A percentile compares a stretch with the other conserved stretches of the same genome.
Conservation (phyloP, 2,797 vertebrate genomes). For the Galagoides demidoff region DNA sequence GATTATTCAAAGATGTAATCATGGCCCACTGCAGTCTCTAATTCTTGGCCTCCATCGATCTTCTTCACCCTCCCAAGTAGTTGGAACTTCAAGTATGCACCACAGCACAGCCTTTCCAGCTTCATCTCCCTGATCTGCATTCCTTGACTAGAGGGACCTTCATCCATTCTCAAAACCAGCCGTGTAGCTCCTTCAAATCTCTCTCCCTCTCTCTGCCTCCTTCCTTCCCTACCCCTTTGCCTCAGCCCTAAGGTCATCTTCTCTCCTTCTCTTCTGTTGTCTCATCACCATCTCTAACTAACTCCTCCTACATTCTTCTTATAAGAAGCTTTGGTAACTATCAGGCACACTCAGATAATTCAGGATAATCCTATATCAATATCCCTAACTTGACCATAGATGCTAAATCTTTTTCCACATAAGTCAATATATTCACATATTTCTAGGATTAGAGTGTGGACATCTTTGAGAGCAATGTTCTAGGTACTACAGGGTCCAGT, state of each 20-base stretch:
- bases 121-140: neutral
- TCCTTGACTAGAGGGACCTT: neutral
- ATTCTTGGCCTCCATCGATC: neutral
- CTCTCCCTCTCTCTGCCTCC: too few species aligned
- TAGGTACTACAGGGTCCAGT: neutral
- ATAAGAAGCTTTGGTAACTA: neutral
- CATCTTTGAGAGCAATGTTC: neutral
- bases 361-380: neutral
- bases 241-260: neutral
- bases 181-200: neutral
- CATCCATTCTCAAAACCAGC: neutral
- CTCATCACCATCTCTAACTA: neutral
- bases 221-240: accelerated
- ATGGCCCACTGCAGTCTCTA: neutral
- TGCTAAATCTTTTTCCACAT: neutral
- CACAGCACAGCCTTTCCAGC: neutral
- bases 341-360: neutral
- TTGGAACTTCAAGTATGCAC: neutral
- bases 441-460: neutral
- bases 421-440: neutral
- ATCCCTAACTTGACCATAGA: neutral
- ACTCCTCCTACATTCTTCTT: neutral
- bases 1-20: neutral
- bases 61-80: neutral
- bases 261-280: neutral